Evolutionary conservation across 2,888 invertebrate genomes (phyloP).

Genomic region (Arctia plantaginis): DNA sequence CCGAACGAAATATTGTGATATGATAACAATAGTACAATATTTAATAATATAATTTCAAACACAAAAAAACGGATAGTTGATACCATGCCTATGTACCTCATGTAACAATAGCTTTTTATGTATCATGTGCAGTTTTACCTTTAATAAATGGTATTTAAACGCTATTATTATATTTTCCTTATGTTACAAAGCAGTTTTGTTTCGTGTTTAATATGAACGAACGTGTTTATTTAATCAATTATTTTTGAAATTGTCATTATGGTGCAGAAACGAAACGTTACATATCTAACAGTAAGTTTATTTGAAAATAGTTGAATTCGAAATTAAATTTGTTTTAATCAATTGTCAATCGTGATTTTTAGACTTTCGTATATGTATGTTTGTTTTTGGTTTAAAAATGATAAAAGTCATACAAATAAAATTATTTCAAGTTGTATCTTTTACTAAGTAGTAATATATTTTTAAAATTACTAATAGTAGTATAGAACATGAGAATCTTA

Average conservation of each 20-base stretch:
- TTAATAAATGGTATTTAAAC: constrained; percentile 56
- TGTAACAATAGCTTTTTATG: neutral
- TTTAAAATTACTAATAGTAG: neutral
- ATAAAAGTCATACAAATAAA: neutral
- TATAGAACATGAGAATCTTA: neutral
- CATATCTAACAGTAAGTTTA: constrained; percentile 41
- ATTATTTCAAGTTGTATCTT: neutral
- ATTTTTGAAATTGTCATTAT: constrained; percentile 20
- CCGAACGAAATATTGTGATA: neutral
- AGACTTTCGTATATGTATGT: neutral
- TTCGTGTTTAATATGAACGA: constrained; percentile 50
- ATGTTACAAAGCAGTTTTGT: constrained; percentile 49
- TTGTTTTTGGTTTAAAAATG: neutral
- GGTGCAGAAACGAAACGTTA: constrained; percentile 29
- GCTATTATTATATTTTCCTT: constrained; percentile 60
- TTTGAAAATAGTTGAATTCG: neutral
- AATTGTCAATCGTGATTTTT: neutral
- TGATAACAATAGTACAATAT: neutral
- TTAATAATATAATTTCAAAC: neutral
- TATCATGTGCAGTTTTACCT: neutral
- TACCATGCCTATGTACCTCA: neutral
- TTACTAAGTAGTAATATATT: neutral
- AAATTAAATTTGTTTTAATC: neutral
- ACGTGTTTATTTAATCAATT: constrained; percentile 38
- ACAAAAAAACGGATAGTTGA: neutral